phyloP scores from a whole-genome alignment of 30 jellyfish, hydroid and myxozoan species.

The Morbakka virulenta region DNA sequence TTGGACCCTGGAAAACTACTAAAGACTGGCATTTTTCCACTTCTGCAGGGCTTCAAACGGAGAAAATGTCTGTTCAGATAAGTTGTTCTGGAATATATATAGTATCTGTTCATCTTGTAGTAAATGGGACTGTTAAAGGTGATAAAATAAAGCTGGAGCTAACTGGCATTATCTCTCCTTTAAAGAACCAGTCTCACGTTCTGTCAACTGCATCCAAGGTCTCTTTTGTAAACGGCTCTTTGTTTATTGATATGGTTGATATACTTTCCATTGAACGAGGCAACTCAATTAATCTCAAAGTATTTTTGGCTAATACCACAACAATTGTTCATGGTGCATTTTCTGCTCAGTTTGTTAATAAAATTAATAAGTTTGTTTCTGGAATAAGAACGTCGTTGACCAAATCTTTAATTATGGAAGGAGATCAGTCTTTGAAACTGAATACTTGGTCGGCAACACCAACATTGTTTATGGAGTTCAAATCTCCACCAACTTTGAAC shows the following conservation, averaged over 20 bases:
- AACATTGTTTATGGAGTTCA: background rate
- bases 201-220: background rate
- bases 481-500: background rate
- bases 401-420: background rate
- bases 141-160: background rate
- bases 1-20: slow-evolving; percentile 27
- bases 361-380: no score
- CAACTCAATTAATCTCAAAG: background rate
- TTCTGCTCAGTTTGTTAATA: background rate
- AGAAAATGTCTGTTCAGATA: slow-evolving; percentile 37
- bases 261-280: background rate
- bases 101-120: slow-evolving; percentile 17
- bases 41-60: slow-evolving; percentile 38
- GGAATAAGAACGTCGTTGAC: background rate
- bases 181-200: background rate
- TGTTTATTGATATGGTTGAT: background rate
- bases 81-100: slow-evolving; percentile 54
- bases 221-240: background rate
- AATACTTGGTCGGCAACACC: background rate
- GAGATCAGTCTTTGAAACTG: background rate
- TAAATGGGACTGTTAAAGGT: background rate
- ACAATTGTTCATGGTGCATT: background rate
- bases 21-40: slow-evolving; percentile 40
- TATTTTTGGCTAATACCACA: background rate
- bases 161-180: background rate